phyloP scores from a whole-genome alignment of 2,888 invertebrate genomes.

The Eupithecia dodoneata region DNA sequence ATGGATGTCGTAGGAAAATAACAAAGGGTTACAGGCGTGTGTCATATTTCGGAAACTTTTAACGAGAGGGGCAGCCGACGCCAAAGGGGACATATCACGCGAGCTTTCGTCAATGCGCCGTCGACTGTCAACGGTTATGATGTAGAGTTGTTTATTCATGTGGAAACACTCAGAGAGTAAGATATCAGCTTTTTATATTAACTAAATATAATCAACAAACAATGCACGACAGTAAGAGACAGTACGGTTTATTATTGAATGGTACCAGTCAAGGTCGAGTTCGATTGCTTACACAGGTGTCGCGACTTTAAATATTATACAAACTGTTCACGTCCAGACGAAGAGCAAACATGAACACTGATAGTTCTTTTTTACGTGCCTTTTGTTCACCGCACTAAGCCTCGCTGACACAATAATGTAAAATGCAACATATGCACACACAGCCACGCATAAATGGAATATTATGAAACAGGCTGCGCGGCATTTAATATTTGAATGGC shows the following conservation, averaged over 20 bases:
- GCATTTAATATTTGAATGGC: slow-evolving; percentile 8
- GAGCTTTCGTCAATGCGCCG: slow-evolving; percentile 69
- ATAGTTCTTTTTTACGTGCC: slow-evolving; percentile 40
- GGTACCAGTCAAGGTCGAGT: slow-evolving; percentile 56
- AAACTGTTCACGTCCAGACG: slow-evolving; percentile 44
- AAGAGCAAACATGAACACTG: slow-evolving; percentile 39
- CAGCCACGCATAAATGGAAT: slow-evolving; percentile 26
- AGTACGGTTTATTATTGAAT: slow-evolving; percentile 39
- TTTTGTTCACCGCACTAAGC: slow-evolving; percentile 34
- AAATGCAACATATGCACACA: slow-evolving; percentile 34
- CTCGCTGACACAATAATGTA: slow-evolving; percentile 34
- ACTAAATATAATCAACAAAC: slow-evolving; percentile 10
- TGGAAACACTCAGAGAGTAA: slow-evolving; percentile 10
- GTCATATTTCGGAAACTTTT: slow-evolving; percentile 77
- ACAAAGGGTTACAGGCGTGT: slow-evolving; percentile 73
- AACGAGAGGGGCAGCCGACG: slow-evolving; percentile 68
- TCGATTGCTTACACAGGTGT: slow-evolving; percentile 61
- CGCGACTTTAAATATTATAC: slow-evolving; percentile 39
- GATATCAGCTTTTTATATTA: neutral
- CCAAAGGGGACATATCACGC: slow-evolving; percentile 64
- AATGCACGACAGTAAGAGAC: slow-evolving; percentile 22
- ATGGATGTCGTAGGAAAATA: slow-evolving; percentile 62
- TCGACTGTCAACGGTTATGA: slow-evolving; percentile 64
- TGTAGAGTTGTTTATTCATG: slow-evolving; percentile 14
- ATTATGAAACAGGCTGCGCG: slow-evolving; percentile 19